Base-by-base conservation (phyloP, 2,888 invertebrate genomes). In the Drosophila hamatofila region DNA sequence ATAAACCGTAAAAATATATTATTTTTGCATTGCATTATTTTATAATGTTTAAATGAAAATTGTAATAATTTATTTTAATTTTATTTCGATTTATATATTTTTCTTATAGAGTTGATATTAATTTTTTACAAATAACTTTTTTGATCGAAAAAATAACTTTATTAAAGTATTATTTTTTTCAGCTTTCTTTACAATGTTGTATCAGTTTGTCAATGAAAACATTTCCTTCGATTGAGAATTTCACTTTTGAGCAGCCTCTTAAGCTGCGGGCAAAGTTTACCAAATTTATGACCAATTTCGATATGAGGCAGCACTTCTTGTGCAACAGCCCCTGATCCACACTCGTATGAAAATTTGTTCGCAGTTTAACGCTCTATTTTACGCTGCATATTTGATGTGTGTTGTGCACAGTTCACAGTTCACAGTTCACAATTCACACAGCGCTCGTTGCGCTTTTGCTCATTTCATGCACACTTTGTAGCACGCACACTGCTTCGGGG, bases 391-490 rank as follows among this genome's bases (percentile, higher is more conserved):
- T 75, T 78, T 77, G 62, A 74, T 80, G 67, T 54, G 56, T 54
- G 49, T 37, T 55, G 56, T 23, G 56, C 42, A 30, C 11, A 42
- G 56, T 56, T 60, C 41, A 18, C 52, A 42, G 56, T 56, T 60
- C 41, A 18, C 52, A 37, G 55, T 49, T 48, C 46, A 35, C 54
- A 54, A n/a, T 54, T 42, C 42, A 11, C 52, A 37, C 52, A 58
- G 54, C 72, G 63, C 75, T 59, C 56, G 78, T 64, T 78, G 69
- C 60, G 66, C 18, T 77, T 83, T 75, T 76, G 67, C 62, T 75
- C 75, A 81, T 80, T 85, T 82, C 67, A 76, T 66, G 68, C 75
- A 65, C 78, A 87, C 80, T 86, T 88, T 81, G 80, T 84, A 58
- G 56, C 77, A 64, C 61, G 64, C 77, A 63, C 59, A 49, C 12